Percentiles rank a stretch among this genome's conserved stretches.
These are phyloP conservation scores for Corythornis leucogaster DNA, from an alignment of 2,797 vertebrate genomes.

Conservation along the genomic window DNA sequence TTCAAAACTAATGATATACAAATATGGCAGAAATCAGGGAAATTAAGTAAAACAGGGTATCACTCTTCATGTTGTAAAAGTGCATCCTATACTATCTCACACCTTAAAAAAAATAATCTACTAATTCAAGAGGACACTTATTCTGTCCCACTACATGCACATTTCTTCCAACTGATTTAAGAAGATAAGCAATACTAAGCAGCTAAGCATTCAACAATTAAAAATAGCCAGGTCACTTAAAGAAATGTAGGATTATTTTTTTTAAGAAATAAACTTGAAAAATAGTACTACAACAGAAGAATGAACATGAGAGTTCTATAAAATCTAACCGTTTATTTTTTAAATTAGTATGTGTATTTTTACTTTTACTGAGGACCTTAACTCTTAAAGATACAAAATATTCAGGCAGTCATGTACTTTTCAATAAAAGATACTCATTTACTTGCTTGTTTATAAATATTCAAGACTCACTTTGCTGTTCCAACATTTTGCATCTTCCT, in stretches of 20 bases:
- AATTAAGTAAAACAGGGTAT: not conserved
- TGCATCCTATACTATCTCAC: not conserved
- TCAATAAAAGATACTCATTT: conserved; percentile 50
- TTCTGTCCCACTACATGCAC: not conserved
- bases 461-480: conserved; percentile 68
- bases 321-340: not conserved
- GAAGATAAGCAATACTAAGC: not conserved
- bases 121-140: not conserved
- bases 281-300: not conserved
- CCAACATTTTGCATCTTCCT: conserved; percentile 65
- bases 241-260: not conserved
- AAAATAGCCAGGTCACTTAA: not conserved
- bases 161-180: not conserved
- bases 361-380: not conserved
- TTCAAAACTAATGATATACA: not conserved
- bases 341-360: not conserved
- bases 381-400: conserved; percentile 24
- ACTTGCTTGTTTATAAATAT: conserved; percentile 68
- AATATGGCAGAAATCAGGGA: not conserved
- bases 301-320: not conserved
- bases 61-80: not conserved
- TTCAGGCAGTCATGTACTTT: conserved; percentile 38
- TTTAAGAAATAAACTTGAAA: conserved; percentile 5
- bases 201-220: not conserved
- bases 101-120: not conserved